Conservation (phyloP, 2,113 vertebrate species). For the Microtus ochrogaster region DNA sequence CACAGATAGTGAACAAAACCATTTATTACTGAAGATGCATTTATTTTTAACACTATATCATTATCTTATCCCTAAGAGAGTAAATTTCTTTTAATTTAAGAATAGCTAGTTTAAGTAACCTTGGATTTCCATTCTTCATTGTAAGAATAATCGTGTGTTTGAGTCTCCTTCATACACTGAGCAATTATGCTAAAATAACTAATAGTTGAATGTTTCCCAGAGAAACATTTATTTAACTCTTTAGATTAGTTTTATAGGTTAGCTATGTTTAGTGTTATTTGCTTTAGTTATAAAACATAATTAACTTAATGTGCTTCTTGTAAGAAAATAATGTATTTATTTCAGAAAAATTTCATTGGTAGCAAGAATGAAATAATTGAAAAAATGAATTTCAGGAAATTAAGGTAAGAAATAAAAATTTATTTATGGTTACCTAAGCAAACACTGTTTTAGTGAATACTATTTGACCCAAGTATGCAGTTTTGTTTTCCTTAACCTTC, state of each 20-base stretch:
- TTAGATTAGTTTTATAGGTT: constrained; percentile 33
- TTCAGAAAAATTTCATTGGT: constrained; percentile 38
- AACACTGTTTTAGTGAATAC: neutral
- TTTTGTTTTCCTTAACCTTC: neutral
- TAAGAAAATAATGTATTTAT: neutral
- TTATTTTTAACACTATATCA: constrained; percentile 47
- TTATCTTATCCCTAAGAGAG: constrained; percentile 48
- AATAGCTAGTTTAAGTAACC: neutral
- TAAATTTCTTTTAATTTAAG: constrained; percentile 57
- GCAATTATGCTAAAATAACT: constrained; percentile 60
- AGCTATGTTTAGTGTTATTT: constrained; percentile 58
- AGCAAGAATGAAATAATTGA: constrained; percentile 49
- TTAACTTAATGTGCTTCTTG: constrained; percentile 46
- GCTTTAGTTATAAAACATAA: constrained; percentile 54
- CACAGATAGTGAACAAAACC: neutral
- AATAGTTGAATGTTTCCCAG: constrained; percentile 46
- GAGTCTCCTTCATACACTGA: constrained; percentile 41
- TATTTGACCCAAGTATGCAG: neutral
- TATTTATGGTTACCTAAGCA: constrained; percentile 24
- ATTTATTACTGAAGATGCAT: neutral
- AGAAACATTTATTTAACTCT: constrained; percentile 51
- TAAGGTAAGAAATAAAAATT: neutral
- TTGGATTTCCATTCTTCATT: constrained; percentile 28
- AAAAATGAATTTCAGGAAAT: constrained; percentile 29
- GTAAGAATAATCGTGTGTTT: constrained; percentile 54